A percentile compares a stretch with the other conserved stretches of the same genome.
phyloP scores from a whole-genome alignment of 2,888 invertebrate genomes.

The Molorchus minor region DNA sequence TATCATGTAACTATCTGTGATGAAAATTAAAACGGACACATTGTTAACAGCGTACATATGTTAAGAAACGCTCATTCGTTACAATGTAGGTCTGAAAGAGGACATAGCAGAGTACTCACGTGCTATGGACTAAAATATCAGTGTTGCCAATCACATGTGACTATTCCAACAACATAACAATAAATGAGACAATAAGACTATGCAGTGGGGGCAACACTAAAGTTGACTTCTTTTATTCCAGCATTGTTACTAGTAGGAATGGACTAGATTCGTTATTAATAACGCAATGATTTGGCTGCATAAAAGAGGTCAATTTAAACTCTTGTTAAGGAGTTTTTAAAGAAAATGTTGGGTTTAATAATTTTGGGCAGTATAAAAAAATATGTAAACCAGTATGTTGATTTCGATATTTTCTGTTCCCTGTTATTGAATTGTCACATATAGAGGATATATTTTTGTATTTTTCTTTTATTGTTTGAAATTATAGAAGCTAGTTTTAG shows the following conservation, averaged over 20 bases:
- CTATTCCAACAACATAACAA: constrained; percentile 3
- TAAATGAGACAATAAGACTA: constrained; percentile 20
- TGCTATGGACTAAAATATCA: constrained; percentile 14
- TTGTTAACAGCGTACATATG: constrained; percentile 64
- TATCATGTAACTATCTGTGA: constrained; percentile 57
- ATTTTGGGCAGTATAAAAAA: constrained; percentile 23
- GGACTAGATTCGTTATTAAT: neutral
- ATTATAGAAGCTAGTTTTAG: neutral
- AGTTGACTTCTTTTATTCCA: constrained; percentile 18
- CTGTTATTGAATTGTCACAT: constrained; percentile 8
- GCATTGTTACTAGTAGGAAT: neutral
- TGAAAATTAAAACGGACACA: constrained; percentile 55
- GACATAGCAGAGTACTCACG: constrained; percentile 28
- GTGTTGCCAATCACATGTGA: constrained; percentile 27
- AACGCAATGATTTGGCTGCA: neutral
- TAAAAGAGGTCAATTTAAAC: constrained; percentile 14
- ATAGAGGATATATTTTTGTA: constrained; percentile 17
- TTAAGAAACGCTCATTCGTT: constrained; percentile 63
- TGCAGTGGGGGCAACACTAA: constrained; percentile 21
- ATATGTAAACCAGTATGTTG: constrained; percentile 24
- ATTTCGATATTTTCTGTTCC: constrained; percentile 17
- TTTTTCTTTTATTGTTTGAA: constrained; percentile 8
- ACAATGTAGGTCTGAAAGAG: constrained; percentile 56
- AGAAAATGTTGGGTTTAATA: constrained; percentile 7
- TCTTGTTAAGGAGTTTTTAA: constrained; percentile 25